Evolutionary conservation across 2,797 vertebrate genomes (phyloP).

Genomic region (Manis crassicaudata): DNA sequence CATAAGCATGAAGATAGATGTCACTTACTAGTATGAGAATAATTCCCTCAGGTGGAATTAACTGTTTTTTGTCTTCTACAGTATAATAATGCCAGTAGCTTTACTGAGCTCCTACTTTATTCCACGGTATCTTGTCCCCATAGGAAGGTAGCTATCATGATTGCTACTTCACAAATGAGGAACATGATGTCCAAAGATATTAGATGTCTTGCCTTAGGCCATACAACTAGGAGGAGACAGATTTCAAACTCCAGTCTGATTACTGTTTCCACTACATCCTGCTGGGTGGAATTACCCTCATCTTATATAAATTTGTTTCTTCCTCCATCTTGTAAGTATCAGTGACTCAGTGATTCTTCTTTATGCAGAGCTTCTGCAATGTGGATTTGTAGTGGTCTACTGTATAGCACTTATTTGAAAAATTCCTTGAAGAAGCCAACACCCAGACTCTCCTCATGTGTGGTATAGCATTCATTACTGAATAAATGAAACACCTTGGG

Average conservation of each 20-base stretch:
- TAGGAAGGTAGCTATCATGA: neutral
- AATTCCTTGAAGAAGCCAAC: constrained; percentile 7
- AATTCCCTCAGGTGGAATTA: neutral
- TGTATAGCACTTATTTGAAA: neutral
- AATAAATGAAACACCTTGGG: constrained; percentile 8
- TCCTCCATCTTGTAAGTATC: neutral
- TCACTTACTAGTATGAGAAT: neutral
- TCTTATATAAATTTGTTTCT: neutral
- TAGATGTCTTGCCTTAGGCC: neutral
- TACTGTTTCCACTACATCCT: neutral
- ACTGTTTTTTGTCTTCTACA: neutral
- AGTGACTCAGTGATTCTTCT: neutral
- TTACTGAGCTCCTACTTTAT: neutral
- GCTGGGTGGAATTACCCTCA: neutral
- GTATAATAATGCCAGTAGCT: neutral
- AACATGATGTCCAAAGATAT: neutral
- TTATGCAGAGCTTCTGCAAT: neutral
- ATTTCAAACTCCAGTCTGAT: constrained; percentile 45
- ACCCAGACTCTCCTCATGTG: neutral
- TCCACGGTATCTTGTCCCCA: neutral
- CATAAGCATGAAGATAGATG: neutral
- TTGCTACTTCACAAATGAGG: neutral
- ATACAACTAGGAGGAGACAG: neutral
- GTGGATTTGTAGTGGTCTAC: neutral
- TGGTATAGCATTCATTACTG: neutral